Evolutionary conservation across 2,797 vertebrate species (phyloP), one percentile per base, ranked within the genome.

Genomic region (Gila robusta): DNA sequence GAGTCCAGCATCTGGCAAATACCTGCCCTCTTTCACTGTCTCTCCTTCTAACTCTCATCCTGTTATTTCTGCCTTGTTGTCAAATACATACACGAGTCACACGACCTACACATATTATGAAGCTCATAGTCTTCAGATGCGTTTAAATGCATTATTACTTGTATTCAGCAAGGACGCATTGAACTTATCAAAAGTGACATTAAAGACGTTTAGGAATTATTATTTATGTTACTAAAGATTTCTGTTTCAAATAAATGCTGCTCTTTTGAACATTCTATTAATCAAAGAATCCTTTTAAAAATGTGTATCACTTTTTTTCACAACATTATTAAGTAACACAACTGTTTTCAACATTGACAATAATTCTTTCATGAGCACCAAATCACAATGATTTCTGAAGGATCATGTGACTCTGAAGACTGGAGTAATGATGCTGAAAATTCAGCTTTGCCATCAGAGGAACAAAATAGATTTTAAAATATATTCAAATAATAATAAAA

Each of bases 31-130:
- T 90, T 70, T 62, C 49, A 79, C 49, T 78, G n/a, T 37, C 91
- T 89, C 78, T 84, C 82, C 79, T 82, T 69, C 80, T 76, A 23
- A 26, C 28, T 21, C 21, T 64, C 88, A 93, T 94, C 94, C 94
- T 94, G 94, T 92, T 92, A 89, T 84, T 81, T 54, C 59, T 47
- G 47, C 87, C 83, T 80, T 90, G 32, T 82, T 73, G 56, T 87
- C 89, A 87, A 86, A 84, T 7, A 85, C 44, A 28, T 76, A 78
- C 62, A 7, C 32, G 32, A 32, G 32, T 32, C 32, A 32, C 32
- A 32, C 62, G 5, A 21, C 28, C n/a, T 88, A 23, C 8, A 78
- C 9, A n/a, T 78, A 56, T 21, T n/a, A 52, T 17, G 9, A 52
- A 67, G 16, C 26, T 66, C 35, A 54, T 26, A 39, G 14, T 37